Percentiles rank a stretch among this genome's conserved stretches.
Evolutionary conservation across 2,797 vertebrate genomes (phyloP).

Genomic region (Psittacula echo): DNA sequence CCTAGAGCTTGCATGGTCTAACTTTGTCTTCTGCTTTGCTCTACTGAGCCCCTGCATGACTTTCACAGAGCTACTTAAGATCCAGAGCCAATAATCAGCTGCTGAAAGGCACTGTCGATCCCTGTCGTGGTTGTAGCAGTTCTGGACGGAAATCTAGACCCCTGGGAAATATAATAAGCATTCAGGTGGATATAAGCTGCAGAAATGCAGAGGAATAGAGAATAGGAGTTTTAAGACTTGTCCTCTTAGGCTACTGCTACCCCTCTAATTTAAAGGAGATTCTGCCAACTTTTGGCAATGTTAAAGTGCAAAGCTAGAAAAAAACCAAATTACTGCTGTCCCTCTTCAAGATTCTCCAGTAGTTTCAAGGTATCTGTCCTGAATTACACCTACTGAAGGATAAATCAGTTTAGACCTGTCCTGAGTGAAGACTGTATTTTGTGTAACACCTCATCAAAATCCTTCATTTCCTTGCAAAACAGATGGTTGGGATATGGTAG

Average conservation of each 20-base stretch:
- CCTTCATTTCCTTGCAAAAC: slow-evolving; percentile 22
- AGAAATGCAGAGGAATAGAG: background rate
- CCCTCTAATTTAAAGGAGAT: background rate
- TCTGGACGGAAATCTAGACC: background rate
- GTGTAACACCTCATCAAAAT: slow-evolving; percentile 21
- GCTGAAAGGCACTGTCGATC: background rate
- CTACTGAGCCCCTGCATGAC: background rate
- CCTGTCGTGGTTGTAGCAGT: background rate
- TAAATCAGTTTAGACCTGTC: background rate
- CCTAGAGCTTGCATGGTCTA: background rate
- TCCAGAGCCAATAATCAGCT: background rate
- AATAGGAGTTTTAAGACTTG: background rate
- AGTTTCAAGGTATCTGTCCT: background rate
- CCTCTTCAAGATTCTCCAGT: background rate
- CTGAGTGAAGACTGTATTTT: background rate
- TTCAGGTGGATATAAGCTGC: background rate
- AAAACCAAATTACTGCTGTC: background rate
- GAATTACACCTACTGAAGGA: background rate
- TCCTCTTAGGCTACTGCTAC: background rate
- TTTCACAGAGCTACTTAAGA: background rate
- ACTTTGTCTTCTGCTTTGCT: background rate
- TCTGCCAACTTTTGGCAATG: background rate
- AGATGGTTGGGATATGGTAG: slow-evolving; percentile 18
- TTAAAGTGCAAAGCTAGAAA: background rate
- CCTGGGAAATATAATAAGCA: background rate